Evolutionary conservation across 2,113 vertebrate genomes (phyloP).

Genomic region (Eurystomus gularis): DNA sequence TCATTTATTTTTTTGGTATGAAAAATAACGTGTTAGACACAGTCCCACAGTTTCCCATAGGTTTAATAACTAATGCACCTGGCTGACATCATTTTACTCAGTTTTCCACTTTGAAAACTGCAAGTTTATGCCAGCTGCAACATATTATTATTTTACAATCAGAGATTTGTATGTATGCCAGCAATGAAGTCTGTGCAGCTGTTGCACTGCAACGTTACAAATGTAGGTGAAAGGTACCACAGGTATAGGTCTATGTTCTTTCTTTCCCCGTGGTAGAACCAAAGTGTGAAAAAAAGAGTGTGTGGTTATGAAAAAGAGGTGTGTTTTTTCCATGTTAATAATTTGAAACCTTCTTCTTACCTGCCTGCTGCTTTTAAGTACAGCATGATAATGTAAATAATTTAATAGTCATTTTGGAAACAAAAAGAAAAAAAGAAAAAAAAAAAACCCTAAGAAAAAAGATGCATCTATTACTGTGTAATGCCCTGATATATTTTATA

Average conservation of each 20-base stretch:
- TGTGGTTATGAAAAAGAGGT: not conserved
- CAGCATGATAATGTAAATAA: not conserved
- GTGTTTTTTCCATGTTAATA: not conserved
- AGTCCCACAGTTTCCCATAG: not conserved
- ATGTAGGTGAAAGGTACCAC: not conserved
- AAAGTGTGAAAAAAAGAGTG: not conserved
- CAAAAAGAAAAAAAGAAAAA: not conserved
- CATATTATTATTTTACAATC: not conserved
- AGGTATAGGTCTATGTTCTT: not conserved
- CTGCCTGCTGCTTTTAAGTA: not conserved
- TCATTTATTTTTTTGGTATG: not conserved
- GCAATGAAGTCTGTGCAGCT: not conserved
- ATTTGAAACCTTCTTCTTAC: not conserved
- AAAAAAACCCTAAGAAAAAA: not conserved
- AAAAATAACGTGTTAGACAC: not conserved
- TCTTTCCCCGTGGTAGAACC: not conserved
- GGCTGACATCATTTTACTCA: not conserved
- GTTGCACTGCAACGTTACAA: not conserved
- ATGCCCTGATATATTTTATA: not conserved
- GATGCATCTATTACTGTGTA: not conserved
- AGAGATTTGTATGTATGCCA: not conserved
- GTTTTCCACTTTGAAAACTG: not conserved
- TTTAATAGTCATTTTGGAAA: not conserved
- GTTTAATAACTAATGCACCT: constrained; percentile 6
- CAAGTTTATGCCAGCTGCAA: not conserved